Base-by-base conservation (phyloP, 2,888 invertebrate genomes). In the Megastigmus dorsalis region DNA sequence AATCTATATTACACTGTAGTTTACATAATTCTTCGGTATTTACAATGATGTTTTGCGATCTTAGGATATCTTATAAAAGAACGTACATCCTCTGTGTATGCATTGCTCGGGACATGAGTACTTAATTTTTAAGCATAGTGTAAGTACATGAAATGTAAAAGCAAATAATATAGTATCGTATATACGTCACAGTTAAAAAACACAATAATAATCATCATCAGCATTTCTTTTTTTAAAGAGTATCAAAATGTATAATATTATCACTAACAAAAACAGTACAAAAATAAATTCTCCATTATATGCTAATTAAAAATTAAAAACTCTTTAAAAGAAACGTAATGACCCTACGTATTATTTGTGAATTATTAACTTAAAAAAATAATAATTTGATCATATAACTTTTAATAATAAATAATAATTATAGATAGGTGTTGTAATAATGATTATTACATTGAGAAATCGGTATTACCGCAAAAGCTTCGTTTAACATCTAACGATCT, bases 1-100 rank as follows among this genome's bases (percentile, higher is more conserved):
- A 77, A 78, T 74, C 76, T 82, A 83, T 81, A 80, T 83, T 83
- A 85, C 81, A 81, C 79, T 83, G 74, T 71, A 81, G 77, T 82
- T 83, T 82, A 82, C 79, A 82, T 76, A 72, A 72, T 74, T 74
- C 65, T 52, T 72, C 62, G n/a, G 69, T 77, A 79, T 79, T 77
- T 79, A 79, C 77, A 79, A 69, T 10, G 50, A 66, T 70, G 36
- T 48, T 73, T 63, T 33, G 26, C 43, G 60, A 66, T 69, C 57
- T 67, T 71, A 55, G 18, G 43, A 62, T 68, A 65, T 36, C 33
- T 28, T 59, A 63, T 57, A 43, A 54, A 52, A 33, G 48, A 62
- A 52, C 45, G 13, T 62, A n/a, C n/a, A 54, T 67, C 23, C 20
- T 23, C 18, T 41, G n/a, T n/a, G n/a, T n/a, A n/a, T 41, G 7